Evolutionary conservation across 2,113 vertebrate species (phyloP).

Genomic region (Pangasianodon gigas): DNA sequence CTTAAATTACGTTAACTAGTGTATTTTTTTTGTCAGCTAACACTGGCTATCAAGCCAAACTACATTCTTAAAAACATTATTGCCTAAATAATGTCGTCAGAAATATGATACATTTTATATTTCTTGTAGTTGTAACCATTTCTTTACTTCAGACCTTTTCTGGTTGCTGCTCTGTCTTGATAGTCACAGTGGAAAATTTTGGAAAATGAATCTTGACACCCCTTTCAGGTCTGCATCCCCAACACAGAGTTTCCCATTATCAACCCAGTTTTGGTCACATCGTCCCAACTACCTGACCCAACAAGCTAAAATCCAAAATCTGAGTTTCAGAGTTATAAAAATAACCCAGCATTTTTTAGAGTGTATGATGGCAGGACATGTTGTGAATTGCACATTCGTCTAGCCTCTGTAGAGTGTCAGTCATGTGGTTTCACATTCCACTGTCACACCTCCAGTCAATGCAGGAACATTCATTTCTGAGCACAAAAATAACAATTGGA

Average conservation of each 20-base stretch:
- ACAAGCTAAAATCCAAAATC: background rate
- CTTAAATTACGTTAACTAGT: background rate
- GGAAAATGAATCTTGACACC: background rate
- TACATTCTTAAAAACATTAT: background rate
- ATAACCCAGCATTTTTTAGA: background rate
- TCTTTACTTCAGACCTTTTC: background rate
- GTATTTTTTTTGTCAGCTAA: background rate
- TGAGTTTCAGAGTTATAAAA: background rate
- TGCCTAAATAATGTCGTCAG: background rate
- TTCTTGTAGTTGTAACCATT: background rate
- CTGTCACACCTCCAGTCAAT: background rate
- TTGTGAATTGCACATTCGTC: background rate
- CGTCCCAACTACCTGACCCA: background rate
- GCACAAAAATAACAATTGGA: background rate
- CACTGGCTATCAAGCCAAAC: background rate
- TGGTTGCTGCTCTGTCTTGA: background rate
- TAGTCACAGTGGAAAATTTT: background rate
- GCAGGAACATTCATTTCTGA: background rate
- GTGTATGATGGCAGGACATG: background rate
- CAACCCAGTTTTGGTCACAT: background rate
- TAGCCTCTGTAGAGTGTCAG: background rate
- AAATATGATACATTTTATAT: background rate
- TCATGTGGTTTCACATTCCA: background rate
- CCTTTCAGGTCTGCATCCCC: background rate
- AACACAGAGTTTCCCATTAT: background rate